Evolutionary conservation across 2,888 invertebrate genomes (phyloP).

Genomic region (Tetanocera ferruginea): DNA sequence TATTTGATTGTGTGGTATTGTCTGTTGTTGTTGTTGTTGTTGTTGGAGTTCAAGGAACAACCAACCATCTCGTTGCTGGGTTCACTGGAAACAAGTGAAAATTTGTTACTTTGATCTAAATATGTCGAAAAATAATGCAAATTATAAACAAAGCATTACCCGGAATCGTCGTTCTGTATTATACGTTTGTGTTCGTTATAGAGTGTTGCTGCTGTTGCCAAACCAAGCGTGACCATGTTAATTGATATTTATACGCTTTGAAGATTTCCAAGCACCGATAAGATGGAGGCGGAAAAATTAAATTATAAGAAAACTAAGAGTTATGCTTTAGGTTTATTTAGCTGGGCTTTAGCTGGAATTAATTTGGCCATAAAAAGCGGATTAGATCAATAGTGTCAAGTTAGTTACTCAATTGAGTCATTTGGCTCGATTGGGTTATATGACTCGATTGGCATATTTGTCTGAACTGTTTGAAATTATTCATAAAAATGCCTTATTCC

Average conservation of each 20-base stretch:
- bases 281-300: background rate
- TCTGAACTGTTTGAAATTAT: too few species aligned
- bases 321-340: background rate
- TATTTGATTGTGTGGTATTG: background rate
- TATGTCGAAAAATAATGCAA: slow-evolving; percentile 4
- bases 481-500: too few species aligned
- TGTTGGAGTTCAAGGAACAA: background rate
- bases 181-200: background rate
- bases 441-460: too few species aligned
- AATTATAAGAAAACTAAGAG: background rate
- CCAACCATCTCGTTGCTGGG: background rate
- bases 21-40: background rate
- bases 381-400: too few species aligned
- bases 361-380: background rate
- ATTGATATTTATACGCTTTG: slow-evolving; percentile 60
- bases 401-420: too few species aligned
- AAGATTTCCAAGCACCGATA: slow-evolving; percentile 50
- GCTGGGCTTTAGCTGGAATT: background rate
- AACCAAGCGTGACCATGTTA: slow-evolving; percentile 53
- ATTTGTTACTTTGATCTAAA: slow-evolving; percentile 17
- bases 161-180: background rate
- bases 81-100: slow-evolving; percentile 1
- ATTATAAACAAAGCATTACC: background rate
- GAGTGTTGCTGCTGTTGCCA: slow-evolving; percentile 4
- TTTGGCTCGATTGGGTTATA: too few species aligned